Evolutionary conservation across 1,140 invertebrate genomes (phyloP).

Genomic region (Eurosta solidaginis): DNA sequence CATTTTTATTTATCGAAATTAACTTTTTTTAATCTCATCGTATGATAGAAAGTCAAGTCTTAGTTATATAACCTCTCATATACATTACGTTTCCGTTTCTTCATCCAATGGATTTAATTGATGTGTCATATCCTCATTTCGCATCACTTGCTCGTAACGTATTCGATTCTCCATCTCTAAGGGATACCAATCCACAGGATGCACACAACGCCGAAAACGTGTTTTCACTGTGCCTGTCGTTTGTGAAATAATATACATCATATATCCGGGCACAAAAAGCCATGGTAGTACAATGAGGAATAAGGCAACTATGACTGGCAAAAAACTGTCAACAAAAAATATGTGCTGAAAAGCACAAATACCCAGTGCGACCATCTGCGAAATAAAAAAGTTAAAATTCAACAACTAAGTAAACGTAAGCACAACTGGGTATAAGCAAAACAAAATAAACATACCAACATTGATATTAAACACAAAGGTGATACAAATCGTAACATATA

Average conservation of each 20-base stretch:
- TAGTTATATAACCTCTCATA: too few species aligned
- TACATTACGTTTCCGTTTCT: not conserved
- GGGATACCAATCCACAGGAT: slow-evolving; percentile 55
- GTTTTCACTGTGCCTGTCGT: slow-evolving; percentile 42
- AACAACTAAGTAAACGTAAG: not conserved
- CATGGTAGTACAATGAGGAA: slow-evolving; percentile 41
- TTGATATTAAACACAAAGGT: slow-evolving; percentile 39
- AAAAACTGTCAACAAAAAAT: not conserved
- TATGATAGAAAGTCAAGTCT: too few species aligned
- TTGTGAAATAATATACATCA: slow-evolving; percentile 40
- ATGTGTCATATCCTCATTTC: slow-evolving; percentile 50
- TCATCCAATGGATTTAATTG: slow-evolving; percentile 45
- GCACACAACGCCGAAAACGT: slow-evolving; percentile 43
- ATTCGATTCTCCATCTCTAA: slow-evolving; percentile 48
- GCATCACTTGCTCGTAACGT: slow-evolving; percentile 47
- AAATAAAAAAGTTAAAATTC: not conserved
- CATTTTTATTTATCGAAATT: too few species aligned
- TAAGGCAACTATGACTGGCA: slow-evolving; percentile 35
- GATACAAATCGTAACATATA: slow-evolving; percentile 49
- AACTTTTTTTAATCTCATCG: not conserved
- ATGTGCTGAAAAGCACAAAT: slow-evolving; percentile 29
- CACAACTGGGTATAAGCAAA: not conserved
- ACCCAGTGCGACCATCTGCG: slow-evolving; percentile 33
- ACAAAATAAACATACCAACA: slow-evolving; percentile 40
- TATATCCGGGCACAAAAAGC: slow-evolving; percentile 47